Conservation (phyloP, 92 coral and sea anemone species). For the Zoanthus sociatus region DNA sequence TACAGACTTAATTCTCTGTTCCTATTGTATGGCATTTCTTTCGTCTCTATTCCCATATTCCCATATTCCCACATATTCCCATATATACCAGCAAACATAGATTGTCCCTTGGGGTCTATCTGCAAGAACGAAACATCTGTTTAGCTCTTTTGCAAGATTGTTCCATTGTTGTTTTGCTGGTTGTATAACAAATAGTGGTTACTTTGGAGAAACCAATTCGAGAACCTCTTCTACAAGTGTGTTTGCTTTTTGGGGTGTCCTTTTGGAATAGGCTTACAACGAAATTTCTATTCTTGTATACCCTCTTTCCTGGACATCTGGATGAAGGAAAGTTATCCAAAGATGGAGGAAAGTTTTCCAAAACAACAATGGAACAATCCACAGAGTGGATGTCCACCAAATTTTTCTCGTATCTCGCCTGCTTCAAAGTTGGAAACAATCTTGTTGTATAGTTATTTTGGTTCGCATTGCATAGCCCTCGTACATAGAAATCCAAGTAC, state of each 20-base stretch:
- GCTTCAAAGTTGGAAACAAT: constrained; percentile 59
- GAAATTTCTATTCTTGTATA: constrained; percentile 50
- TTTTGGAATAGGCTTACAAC: neutral
- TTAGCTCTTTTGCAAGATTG: constrained; percentile 7
- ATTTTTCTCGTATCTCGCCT: constrained; percentile 7
- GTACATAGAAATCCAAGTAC: constrained; percentile 36
- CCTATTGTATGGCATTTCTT: no score
- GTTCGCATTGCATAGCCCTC: constrained; percentile 20
- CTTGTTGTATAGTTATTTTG: constrained; percentile 43
- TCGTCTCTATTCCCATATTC: no score
- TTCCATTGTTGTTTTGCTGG: constrained; percentile 33
- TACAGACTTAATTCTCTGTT: no score
- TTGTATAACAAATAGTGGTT: neutral
- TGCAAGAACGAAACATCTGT: constrained; percentile 7
- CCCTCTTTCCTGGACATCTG: constrained; percentile 53
- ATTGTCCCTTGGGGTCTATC: neutral
- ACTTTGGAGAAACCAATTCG: neutral
- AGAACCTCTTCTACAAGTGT: constrained; percentile 16
- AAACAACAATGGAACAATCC: no score
- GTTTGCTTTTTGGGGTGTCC: neutral
- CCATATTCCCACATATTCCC: no score
- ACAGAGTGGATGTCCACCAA: no score
- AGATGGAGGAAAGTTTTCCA: constrained; percentile 5
- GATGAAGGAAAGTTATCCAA: constrained; percentile 42
- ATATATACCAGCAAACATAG: neutral